Evolutionary conservation across 2,888 invertebrate species (phyloP).

Genomic region (Hydraecia micacea): DNA sequence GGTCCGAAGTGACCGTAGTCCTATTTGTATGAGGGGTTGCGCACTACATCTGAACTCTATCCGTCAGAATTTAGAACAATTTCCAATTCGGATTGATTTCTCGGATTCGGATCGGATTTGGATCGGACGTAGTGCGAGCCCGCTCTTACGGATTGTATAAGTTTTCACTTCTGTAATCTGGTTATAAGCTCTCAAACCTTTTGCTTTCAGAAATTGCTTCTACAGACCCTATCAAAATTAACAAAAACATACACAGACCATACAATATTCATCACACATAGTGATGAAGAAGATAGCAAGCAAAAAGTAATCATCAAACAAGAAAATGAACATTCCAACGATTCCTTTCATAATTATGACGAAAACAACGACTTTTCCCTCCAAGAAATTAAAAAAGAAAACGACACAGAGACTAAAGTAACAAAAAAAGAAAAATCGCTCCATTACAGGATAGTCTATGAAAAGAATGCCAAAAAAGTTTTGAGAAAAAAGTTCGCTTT

Average conservation of each 20-base stretch:
- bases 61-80: too few species aligned
- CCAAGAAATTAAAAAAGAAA: conserved; percentile 56
- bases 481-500: conserved; percentile 51
- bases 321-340: conserved; percentile 36
- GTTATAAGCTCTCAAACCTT: not conserved
- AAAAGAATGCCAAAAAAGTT: conserved; percentile 37
- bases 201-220: conserved; percentile 40
- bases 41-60: too few species aligned
- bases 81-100: too few species aligned
- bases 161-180: not conserved
- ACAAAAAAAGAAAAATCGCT: conserved; percentile 24
- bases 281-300: conserved; percentile 29
- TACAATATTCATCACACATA: conserved; percentile 34
- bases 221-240: conserved; percentile 46
- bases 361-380: not conserved
- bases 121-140: too few species aligned
- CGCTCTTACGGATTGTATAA: too few species aligned
- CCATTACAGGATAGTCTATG: conserved; percentile 54
- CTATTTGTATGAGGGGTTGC: too few species aligned
- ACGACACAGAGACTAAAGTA: not conserved
- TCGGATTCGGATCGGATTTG: too few species aligned
- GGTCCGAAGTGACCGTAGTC: too few species aligned
- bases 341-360: conserved; percentile 27
- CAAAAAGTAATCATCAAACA: conserved; percentile 39
- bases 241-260: conserved; percentile 32